These are phyloP conservation scores for Oreochromis spilurus DNA, from an alignment of 2,113 vertebrate genomes.

Conservation along the genomic window DNA sequence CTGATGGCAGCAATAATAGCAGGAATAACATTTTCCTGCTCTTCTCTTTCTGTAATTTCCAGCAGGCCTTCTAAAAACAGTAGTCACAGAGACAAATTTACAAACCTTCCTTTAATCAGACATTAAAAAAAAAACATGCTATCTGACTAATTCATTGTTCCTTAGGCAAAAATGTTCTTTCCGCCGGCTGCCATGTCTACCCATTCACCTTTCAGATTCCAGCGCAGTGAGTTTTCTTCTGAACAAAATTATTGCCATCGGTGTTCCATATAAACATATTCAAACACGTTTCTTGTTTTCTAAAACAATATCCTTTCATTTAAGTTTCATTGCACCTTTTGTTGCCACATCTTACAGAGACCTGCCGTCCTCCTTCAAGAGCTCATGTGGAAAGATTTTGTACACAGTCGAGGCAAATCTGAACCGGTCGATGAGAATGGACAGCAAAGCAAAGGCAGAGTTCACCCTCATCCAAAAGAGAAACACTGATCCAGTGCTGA, in stretches of 20 bases:
- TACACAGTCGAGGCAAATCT: conserved; percentile 56
- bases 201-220: conserved; percentile 68
- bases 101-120: neutral
- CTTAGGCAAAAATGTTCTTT: conserved; percentile 34
- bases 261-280: neutral
- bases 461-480: conserved; percentile 30
- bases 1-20: neutral
- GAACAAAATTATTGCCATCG: neutral
- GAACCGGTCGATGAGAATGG: conserved; percentile 30
- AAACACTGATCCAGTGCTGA: neutral
- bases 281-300: neutral
- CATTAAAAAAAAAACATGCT: neutral
- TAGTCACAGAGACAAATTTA: neutral
- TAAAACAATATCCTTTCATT: neutral
- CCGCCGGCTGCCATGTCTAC: conserved; percentile 43
- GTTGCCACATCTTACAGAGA: conserved; percentile 23
- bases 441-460: conserved; percentile 38
- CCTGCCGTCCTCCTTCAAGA: conserved; percentile 47
- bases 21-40: neutral
- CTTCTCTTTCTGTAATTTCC: neutral
- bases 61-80: neutral
- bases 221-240: conserved; percentile 39
- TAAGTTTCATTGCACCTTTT: neutral
- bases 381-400: conserved; percentile 31
- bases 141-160: neutral